Evolutionary conservation across 1,140 invertebrate genomes (phyloP), one percentile per base, ranked within the genome.

Genomic region (Venustaconcha ellipsiformis): DNA sequence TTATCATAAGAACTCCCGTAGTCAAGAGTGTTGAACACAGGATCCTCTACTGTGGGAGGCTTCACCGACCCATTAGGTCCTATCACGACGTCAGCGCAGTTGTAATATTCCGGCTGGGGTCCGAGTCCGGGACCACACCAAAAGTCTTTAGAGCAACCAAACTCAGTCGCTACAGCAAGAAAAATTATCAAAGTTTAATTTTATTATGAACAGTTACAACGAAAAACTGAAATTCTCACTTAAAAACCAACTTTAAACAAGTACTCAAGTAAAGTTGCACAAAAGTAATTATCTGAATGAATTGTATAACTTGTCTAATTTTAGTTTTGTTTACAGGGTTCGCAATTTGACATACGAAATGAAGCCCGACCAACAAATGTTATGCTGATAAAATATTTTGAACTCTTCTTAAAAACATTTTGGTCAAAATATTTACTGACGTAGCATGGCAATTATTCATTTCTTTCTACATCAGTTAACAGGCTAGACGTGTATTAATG

Each of bases 21-120:
- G 65, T 77, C 75, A 15, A 66, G 26, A 11, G 62, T 60, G 6
- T 30, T 26, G 48, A 68, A 77, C 4, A 60, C 59, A 12, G 75
- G 75, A 55, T 77, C 75, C 65, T 72, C 57, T 20, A 77, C 72
- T 30, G 26, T 60, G 57, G 20, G 26, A 58, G 75, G 75, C 65
- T 77, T 77, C 12, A 69, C 57, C 57, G 65, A 57, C 18, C 75
- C 75, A 20, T 68, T 37, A 17, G 57, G 58, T 5, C 75, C 75
- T 15, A 77, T 77, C 69, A 72, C 72, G 56, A 77, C 70, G 64
- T 77, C 75, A 62, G 75, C 75, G 72, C 75, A 77, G 57, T 77
- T 77, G 23, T 77, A 77, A 48, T 67, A 77, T 55, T 77, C 75
- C 1, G 68, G 59, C 57, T 72, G 70, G 18, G 75, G 69, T 20